These are phyloP conservation scores for Typhlichthys eigenmanni DNA, from an alignment of 2,797 vertebrate genomes.

Conservation along the genomic window DNA sequence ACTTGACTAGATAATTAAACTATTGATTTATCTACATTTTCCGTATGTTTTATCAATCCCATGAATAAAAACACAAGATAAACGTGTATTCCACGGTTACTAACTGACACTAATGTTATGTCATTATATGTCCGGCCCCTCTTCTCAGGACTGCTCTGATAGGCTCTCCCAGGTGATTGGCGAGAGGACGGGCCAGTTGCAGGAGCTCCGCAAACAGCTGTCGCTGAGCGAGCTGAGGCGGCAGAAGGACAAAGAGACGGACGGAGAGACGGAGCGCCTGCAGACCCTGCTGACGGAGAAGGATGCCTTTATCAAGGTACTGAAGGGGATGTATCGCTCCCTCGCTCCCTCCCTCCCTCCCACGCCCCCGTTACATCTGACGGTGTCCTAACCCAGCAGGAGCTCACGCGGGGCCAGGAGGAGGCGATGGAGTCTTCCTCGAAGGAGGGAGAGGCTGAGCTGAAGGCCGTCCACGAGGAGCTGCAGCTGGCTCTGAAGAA, in stretches of 20 bases:
- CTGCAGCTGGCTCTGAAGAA: conserved; percentile 85
- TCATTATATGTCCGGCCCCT: background rate
- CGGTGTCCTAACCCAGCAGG: conserved; percentile 41
- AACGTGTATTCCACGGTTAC: too few relatives aligned
- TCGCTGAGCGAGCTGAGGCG: conserved; percentile 68
- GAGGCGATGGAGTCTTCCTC: conserved; percentile 56
- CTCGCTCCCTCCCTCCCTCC: background rate
- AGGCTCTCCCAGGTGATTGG: conserved; percentile 82
- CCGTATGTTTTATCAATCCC: too few relatives aligned
- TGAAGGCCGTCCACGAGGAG: conserved; percentile 84
- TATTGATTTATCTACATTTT: background rate
- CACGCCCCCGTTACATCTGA: background rate
- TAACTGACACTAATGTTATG: too few relatives aligned
- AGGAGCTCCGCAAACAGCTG: conserved; percentile 82
- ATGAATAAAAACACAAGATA: too few relatives aligned
- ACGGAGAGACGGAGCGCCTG: conserved; percentile 60
- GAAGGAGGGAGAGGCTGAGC: conserved; percentile 72
- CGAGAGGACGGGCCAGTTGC: conserved; percentile 84
- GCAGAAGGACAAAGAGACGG: conserved; percentile 60
- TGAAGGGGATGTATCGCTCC: background rate
- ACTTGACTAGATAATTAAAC: too few relatives aligned
- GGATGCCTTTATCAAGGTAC: conserved; percentile 75
- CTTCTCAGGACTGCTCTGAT: conserved; percentile 78
- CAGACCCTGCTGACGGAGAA: conserved; percentile 77
- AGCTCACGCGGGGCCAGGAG: conserved; percentile 64